Evolutionary conservation across 2,888 invertebrate species (phyloP), one percentile per base, ranked within the genome.

Genomic region (Carabus problematicus): DNA sequence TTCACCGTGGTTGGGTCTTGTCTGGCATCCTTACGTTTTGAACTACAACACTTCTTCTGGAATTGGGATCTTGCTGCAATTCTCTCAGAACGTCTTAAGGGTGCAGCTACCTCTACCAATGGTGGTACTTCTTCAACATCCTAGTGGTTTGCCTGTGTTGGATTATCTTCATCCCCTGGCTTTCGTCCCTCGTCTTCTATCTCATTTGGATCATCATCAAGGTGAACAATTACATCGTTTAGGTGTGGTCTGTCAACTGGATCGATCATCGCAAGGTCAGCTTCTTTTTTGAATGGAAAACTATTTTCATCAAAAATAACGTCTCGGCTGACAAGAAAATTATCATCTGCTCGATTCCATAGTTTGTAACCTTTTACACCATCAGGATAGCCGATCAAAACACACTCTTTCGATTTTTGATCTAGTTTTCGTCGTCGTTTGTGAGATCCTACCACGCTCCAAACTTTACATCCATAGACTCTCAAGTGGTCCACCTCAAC

Each of bases 341-440:
- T 56, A 18, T 56, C 19, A 40, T 58, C 12, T 0, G 0, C 8
- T 9, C 40, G 39, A 58, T 58, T 58, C 11, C 58, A 58, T 40
- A 58, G 29, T 16, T 58, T 58, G 29, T 58, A 58, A 29, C 59
- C 59, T 3, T 59, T 59, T 40, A 42, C 59, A 18, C 59, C 39
- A 29, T 56, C 19, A 39, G 56, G 56, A 19, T 56, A 56, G 12
- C 56, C 56, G 8, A 56, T 19, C 9, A 56, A 56, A 8, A 54
- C 14, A 54, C 16, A 54, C 12, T 52, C 52, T 52, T 9, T 56
- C 6, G 56, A 18, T 29, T 56, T 59, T 9, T 3, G n/a, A 12
- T 41, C 40, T 16, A 40, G 12, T 40, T 59, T 59, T 11, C 41
- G n/a, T n/a, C n/a, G n/a, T n/a, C n/a, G n/a, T n/a, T n/a, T n/a